Base-by-base conservation (phyloP, 2,797 vertebrate genomes). In the Scolopax rusticola region DNA sequence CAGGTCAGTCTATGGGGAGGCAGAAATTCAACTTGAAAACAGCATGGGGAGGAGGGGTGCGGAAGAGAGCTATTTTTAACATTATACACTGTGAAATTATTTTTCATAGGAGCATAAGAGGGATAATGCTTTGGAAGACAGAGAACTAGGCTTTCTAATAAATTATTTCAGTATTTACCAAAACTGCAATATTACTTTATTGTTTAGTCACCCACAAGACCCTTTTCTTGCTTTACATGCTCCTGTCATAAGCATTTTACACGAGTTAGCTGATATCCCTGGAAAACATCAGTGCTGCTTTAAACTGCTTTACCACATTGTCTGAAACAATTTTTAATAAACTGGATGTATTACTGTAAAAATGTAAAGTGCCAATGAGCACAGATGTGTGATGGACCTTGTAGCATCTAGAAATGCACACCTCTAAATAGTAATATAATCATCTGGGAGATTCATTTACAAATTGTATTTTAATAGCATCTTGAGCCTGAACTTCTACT, bases 101-200 rank as follows among this genome's bases (percentile, higher is more conserved):
- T 92, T 89, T 77, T 83, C 3, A 5, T 74, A 51, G 60, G 25
- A 78, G 47, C 1, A 0, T 64, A 85, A 83, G 60, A 93, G 13
- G 80, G 64, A 93, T 95, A 75, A 92, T 67, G 15, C 33, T 76
- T 33, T 40, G 47, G 10, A 95, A 53, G 68, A 60, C 18, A 75
- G 51, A 79, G 36, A 48, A 73, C 38, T n/a, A 76, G 63, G 64
- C 71, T 97, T 94, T 95, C 79, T 92, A 71, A 95, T 87, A 90
- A 87, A 95, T 93, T 92, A 82, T 81, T 94, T 95, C 61, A 94
- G 57, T 45, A 60, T 74, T 87, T 94, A 87, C 48, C 33, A 76
- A 80, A 95, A 78, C 36, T 77, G 36, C 24, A 61, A 36, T 41
- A 63, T 24, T 53, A n/a, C 57, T 93, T 87, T 84, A 43, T 27